Evolutionary conservation across 2,113 vertebrate species (phyloP).

Genomic region (Microcebus ravelobensis): DNA sequence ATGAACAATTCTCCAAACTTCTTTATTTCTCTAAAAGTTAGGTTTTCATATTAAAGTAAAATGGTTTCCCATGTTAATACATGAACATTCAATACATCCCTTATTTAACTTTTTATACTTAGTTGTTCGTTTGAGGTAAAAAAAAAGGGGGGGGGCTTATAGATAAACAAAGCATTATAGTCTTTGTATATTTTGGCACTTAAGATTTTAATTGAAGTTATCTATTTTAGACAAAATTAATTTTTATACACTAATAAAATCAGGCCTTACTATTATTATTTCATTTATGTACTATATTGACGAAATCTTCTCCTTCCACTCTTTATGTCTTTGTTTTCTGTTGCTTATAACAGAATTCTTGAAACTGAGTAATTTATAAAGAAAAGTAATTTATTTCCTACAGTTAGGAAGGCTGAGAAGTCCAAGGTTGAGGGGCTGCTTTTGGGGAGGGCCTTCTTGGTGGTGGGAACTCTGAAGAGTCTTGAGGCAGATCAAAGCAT

Average conservation of each 20-base stretch:
- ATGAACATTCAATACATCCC: not conserved
- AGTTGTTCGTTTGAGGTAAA: not conserved
- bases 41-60: not conserved
- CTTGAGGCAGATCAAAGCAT: not conserved
- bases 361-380: not conserved
- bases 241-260: not conserved
- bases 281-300: not conserved
- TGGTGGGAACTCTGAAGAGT: not conserved
- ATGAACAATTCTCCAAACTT: not conserved
- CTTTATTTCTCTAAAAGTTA: not conserved
- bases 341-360: not conserved
- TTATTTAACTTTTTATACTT: not conserved
- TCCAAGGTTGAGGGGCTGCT: not conserved
- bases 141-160: not conserved
- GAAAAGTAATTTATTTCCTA: not conserved
- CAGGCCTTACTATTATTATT: not conserved
- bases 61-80: not conserved
- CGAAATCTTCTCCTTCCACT: not conserved
- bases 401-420: not conserved
- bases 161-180: not conserved
- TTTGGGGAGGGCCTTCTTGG: not conserved
- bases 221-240: not conserved
- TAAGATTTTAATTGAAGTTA: not conserved
- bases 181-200: not conserved
- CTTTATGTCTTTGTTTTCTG: not conserved